phyloP scores from a whole-genome alignment of 1,140 invertebrate genomes.

The Hormaphis cornu region DNA sequence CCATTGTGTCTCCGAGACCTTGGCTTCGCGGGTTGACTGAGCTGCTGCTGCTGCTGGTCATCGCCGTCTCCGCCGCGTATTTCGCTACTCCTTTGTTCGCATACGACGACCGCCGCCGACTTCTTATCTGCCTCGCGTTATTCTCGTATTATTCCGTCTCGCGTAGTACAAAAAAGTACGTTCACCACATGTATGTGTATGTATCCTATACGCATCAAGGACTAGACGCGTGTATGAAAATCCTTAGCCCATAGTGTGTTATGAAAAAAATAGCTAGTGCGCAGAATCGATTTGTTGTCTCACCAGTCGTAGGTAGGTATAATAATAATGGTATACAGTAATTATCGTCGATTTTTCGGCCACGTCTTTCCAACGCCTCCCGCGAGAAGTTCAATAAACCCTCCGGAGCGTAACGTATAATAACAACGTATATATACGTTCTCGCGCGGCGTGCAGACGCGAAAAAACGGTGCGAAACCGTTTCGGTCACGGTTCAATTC shows the following conservation, averaged over 20 bases:
- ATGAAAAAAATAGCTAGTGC: no score
- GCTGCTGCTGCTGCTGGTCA: no score
- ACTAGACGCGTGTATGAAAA: no score
- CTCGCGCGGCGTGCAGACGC: neutral
- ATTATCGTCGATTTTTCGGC: constrained; percentile 4
- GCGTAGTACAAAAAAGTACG: no score
- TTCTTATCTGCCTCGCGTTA: neutral
- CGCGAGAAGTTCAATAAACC: constrained; percentile 29
- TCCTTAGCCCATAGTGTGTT: no score
- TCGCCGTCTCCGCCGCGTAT: neutral
- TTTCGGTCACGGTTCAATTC: constrained; percentile 31
- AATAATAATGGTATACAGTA: neutral
- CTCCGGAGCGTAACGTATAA: neutral
- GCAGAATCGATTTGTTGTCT: no score
- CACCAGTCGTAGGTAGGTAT: neutral
- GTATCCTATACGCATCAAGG: no score
- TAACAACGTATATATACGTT: neutral
- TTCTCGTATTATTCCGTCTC: neutral
- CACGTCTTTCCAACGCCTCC: neutral
- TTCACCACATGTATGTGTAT: no score
- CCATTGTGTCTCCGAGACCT: constrained; percentile 20
- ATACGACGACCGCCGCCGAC: neutral
- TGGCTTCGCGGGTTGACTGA: constrained; percentile 25
- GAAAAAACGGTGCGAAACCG: constrained; percentile 27
- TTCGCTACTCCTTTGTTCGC: neutral